Evolutionary conservation across 2,888 invertebrate species (phyloP).

Genomic region (Microplitis deprimator): DNA sequence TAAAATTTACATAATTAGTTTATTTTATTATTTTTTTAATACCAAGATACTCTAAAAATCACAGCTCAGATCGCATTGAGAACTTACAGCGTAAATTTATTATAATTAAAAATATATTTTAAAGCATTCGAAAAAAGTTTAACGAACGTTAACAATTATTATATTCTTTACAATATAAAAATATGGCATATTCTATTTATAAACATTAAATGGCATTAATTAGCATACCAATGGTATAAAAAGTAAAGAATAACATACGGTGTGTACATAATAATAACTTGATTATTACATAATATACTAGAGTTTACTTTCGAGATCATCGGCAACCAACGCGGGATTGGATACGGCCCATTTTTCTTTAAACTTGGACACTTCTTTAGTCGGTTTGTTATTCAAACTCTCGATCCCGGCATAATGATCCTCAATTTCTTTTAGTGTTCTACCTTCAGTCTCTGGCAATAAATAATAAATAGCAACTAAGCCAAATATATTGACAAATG

Average conservation of each 20-base stretch:
- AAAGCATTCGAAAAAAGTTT: not conserved
- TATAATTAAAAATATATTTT: not conserved
- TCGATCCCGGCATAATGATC: conserved; percentile 78
- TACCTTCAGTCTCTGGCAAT: conserved; percentile 88
- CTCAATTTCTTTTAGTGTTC: conserved; percentile 80
- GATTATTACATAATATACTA: conserved; percentile 42
- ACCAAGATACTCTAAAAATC: conserved; percentile 3
- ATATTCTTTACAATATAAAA: conserved; percentile 19
- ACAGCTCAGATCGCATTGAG: not conserved
- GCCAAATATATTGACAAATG: conserved; percentile 77
- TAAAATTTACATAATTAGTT: conserved; percentile 30
- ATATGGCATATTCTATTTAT: not conserved
- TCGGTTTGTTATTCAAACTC: conserved; percentile 66
- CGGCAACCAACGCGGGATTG: conserved; percentile 63
- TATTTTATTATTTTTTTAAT: not conserved
- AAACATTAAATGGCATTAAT: not conserved
- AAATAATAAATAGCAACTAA: conserved; percentile 78
- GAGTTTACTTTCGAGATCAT: conserved; percentile 64
- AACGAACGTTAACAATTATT: not conserved
- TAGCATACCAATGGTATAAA: not conserved
- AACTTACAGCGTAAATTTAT: not conserved
- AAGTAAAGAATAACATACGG: not conserved
- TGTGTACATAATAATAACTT: not conserved
- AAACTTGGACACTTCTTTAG: conserved; percentile 50
- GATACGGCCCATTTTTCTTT: conserved; percentile 68